Evolutionary conservation across 2,113 vertebrate genomes (phyloP).

Genomic region (Maccullochella peelii): DNA sequence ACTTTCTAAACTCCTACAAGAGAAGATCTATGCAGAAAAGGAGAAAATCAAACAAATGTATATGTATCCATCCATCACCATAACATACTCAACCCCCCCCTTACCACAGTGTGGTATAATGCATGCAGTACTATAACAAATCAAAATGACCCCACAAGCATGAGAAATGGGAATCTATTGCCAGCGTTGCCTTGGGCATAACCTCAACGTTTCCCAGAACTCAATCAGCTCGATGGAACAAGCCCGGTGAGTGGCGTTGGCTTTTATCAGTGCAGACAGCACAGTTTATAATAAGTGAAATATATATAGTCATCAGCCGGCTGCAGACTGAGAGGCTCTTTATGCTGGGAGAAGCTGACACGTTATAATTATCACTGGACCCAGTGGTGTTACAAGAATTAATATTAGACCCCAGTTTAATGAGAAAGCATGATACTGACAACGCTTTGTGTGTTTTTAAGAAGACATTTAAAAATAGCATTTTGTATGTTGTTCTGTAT

Average conservation of each 20-base stretch:
- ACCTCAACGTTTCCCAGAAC: slow-evolving; percentile 53
- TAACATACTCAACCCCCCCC: not conserved
- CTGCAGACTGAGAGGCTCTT: slow-evolving; percentile 28
- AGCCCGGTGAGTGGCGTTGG: slow-evolving; percentile 28
- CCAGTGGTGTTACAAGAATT: not conserved
- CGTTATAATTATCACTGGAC: slow-evolving; percentile 31
- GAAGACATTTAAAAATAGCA: not conserved
- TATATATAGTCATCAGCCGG: slow-evolving; percentile 27
- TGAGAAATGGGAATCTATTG: slow-evolving; percentile 14
- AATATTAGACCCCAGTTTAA: not conserved
- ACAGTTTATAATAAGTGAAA: slow-evolving; percentile 53
- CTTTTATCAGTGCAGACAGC: slow-evolving; percentile 40
- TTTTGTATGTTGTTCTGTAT: not conserved
- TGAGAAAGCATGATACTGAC: not conserved
- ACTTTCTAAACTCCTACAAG: not conserved
- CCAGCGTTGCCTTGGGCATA: slow-evolving; percentile 35
- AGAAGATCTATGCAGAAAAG: not conserved
- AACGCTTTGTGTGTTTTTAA: not conserved
- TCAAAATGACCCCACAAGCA: slow-evolving; percentile 27
- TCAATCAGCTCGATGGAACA: slow-evolving; percentile 53
- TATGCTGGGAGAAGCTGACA: slow-evolving; percentile 20
- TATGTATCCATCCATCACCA: not conserved
- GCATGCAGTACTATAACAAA: not conserved
- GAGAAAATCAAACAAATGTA: not conserved
- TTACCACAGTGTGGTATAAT: not conserved